These are phyloP conservation scores for Ylistrum balloti DNA, from an alignment of 1,140 invertebrate genomes.

Conservation along the genomic window DNA sequence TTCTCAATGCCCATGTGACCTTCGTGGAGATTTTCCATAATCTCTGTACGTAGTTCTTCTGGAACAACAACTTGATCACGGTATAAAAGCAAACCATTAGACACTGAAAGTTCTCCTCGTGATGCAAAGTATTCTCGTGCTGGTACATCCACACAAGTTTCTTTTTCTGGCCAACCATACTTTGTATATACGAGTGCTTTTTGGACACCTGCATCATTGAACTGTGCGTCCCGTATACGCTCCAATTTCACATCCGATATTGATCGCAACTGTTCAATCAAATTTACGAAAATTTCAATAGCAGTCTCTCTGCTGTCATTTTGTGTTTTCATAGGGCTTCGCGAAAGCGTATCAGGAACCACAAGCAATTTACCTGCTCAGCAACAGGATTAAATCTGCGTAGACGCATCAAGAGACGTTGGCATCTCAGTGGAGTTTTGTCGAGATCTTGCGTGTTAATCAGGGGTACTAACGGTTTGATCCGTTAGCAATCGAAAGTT, in stretches of 20 bases:
- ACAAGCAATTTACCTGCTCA: slow-evolving; percentile 49
- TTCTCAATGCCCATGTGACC: slow-evolving; percentile 74
- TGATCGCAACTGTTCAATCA: neutral
- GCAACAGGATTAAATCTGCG: slow-evolving; percentile 41
- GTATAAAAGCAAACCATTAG: neutral
- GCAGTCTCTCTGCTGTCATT: neutral
- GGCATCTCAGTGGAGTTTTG: slow-evolving; percentile 40
- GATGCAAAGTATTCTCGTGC: neutral
- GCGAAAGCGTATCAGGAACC: slow-evolving; percentile 52
- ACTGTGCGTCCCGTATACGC: neutral
- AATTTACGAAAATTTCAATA: neutral
- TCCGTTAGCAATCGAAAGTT: slow-evolving; percentile 58
- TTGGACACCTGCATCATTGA: neutral
- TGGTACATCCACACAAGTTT: neutral
- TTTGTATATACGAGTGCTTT: neutral
- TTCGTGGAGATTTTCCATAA: slow-evolving; percentile 73
- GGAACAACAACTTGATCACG: slow-evolving; percentile 70
- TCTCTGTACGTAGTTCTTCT: slow-evolving; percentile 62
- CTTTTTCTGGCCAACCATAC: neutral
- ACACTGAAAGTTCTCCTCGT: neutral
- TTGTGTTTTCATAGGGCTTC: neutral
- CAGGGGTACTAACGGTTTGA: slow-evolving; percentile 53
- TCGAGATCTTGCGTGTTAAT: slow-evolving; percentile 49
- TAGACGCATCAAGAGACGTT: slow-evolving; percentile 43
- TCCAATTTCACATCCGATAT: slow-evolving; percentile 1